Conservation (phyloP, 2,888 invertebrate species). For the Xestia c-nigrum region DNA sequence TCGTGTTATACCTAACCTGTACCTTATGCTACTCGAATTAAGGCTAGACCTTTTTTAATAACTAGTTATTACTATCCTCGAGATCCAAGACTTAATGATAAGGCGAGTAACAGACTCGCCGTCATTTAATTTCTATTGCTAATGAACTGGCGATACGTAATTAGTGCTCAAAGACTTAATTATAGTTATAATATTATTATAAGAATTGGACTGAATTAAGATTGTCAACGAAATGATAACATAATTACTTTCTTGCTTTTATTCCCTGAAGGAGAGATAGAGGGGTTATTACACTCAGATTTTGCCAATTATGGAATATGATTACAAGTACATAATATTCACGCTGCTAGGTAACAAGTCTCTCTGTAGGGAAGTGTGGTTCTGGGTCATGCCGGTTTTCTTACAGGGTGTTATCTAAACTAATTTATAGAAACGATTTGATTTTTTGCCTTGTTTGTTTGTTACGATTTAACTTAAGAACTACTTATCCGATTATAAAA, state of each 20-base stretch:
- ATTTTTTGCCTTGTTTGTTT: no score
- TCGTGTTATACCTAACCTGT: neutral
- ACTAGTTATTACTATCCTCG: conserved; percentile 3
- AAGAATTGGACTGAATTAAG: neutral
- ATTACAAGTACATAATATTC: neutral
- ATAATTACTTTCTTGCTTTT: conserved; percentile 13
- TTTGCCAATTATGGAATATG: neutral
- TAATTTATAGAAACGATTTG: no score
- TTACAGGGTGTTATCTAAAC: no score
- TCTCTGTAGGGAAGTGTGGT: neutral
- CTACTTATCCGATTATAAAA: no score
- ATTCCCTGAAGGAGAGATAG: neutral
- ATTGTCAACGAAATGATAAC: conserved; percentile 13
- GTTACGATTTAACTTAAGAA: no score
- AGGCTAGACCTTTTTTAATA: neutral
- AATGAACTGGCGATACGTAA: conserved; percentile 10
- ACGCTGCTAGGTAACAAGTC: neutral
- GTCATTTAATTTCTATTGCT: conserved; percentile 31
- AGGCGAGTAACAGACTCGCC: neutral
- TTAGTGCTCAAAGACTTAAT: conserved; percentile 25
- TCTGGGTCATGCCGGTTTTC: neutral
- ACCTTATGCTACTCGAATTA: neutral
- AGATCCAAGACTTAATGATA: conserved; percentile 27
- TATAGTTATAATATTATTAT: conserved; percentile 23
- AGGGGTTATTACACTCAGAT: neutral